Percentiles rank a stretch among this genome's conserved stretches.
Evolutionary conservation across 2,888 invertebrate species (phyloP).

Genomic region (Trichogramma dendrolimi): DNA sequence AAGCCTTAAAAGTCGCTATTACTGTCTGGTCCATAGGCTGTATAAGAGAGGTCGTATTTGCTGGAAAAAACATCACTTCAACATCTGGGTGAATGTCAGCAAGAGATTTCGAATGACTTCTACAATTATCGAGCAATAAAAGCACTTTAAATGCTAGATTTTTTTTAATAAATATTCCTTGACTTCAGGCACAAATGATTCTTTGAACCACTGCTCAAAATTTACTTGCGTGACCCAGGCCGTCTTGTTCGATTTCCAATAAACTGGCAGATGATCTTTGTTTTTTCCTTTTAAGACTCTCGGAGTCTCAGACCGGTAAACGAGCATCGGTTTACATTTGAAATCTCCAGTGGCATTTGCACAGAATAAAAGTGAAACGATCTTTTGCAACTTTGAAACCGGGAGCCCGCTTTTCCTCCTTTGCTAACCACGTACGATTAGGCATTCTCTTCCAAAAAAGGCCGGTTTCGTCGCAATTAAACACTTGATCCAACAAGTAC

Average conservation of each 20-base stretch:
- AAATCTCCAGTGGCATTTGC: constrained; percentile 23
- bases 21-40: constrained; percentile 36
- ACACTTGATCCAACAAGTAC: constrained; percentile 25
- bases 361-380: no score
- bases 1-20: constrained; percentile 36
- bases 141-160: constrained; percentile 28
- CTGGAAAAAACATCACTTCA: constrained; percentile 28
- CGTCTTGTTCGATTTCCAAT: constrained; percentile 29
- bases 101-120: constrained; percentile 27
- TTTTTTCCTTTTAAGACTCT: constrained; percentile 24
- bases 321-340: constrained; percentile 28
- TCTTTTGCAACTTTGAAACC: constrained; percentile 29
- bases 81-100: constrained; percentile 22
- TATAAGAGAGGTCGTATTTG: constrained; percentile 34
- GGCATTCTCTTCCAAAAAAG: constrained; percentile 33
- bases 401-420: constrained; percentile 21
- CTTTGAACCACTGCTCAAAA: constrained; percentile 28
- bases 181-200: constrained; percentile 32
- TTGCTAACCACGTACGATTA: constrained; percentile 24
- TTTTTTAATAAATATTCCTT: constrained; percentile 25
- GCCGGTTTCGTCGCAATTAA: constrained; percentile 30
- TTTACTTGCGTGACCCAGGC: constrained; percentile 27
- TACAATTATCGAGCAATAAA: constrained; percentile 32
- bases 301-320: no score
- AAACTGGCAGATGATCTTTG: constrained; percentile 26